phyloP scores from a whole-genome alignment of 1,140 invertebrate genomes.

The Diabrotica undecimpunctata region DNA sequence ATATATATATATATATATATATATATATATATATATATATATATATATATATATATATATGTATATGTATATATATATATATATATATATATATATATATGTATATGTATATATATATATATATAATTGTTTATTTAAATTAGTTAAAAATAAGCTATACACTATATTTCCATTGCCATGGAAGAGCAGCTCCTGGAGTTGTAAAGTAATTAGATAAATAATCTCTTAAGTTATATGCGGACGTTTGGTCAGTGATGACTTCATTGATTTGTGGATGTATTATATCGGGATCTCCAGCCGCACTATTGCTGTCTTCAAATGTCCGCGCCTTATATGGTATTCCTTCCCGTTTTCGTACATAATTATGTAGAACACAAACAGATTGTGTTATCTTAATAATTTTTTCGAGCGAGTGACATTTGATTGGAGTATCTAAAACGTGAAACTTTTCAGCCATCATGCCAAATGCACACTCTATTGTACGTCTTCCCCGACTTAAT shows the following conservation, averaged over 20 bases:
- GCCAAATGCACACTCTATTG: conserved; percentile 21
- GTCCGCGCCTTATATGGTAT: conserved; percentile 13
- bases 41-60: no score
- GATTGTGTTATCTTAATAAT: no score
- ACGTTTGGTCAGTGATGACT: conserved; percentile 2
- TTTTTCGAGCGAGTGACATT: conserved; percentile 3
- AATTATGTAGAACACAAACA: no score
- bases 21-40: no score
- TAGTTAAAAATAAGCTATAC: no score
- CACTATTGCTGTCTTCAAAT: background rate
- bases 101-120: no score
- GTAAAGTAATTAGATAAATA: conserved; percentile 16
- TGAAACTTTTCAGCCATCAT: conserved; percentile 20
- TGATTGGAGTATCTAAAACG: conserved; percentile 16
- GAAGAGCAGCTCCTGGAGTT: background rate
- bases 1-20: no score
- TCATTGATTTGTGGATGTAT: background rate
- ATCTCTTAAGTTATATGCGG: conserved; percentile 19
- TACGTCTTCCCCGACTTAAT: conserved; percentile 15
- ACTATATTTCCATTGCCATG: conserved; percentile 9
- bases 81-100: no score
- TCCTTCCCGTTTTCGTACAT: conserved; percentile 12
- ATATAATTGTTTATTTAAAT: no score
- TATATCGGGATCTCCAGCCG: background rate
- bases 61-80: no score